phyloP scores from a whole-genome alignment of 1,140 invertebrate genomes.

The Nasonia longicornis region DNA sequence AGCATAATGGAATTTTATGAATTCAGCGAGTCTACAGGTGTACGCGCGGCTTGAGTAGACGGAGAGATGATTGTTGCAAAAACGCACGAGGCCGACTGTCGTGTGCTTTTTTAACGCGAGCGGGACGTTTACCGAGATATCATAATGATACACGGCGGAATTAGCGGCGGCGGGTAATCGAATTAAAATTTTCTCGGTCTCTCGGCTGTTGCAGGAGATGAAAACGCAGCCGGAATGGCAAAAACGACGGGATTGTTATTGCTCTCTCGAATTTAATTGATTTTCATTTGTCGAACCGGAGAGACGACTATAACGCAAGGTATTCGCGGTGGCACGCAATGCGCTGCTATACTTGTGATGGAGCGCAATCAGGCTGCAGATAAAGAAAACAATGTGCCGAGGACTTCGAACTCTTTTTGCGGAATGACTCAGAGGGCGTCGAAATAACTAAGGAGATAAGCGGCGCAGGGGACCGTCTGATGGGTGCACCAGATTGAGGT shows the following conservation, averaged over 20 bases:
- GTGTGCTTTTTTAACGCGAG: neutral
- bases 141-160: neutral
- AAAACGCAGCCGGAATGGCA: neutral
- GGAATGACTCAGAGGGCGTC: neutral
- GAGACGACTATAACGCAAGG: too few species aligned
- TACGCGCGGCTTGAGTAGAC: neutral
- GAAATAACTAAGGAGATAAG: neutral
- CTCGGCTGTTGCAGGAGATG: neutral
- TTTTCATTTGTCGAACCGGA: neutral
- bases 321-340: neutral
- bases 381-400: neutral
- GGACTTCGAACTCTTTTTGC: neutral
- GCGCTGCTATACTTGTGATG: neutral
- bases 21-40: neutral
- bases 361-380: neutral
- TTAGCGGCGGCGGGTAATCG: neutral
- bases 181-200: conserved; percentile 3
- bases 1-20: conserved; percentile 5
- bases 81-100: neutral
- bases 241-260: neutral
- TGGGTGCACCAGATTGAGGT: neutral
- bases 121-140: neutral
- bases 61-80: conserved; percentile 14
- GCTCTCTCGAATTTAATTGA: neutral
- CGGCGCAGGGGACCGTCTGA: neutral